phyloP scores from a whole-genome alignment of 2,888 invertebrate species.

The Pterobdella sp. region DNA sequence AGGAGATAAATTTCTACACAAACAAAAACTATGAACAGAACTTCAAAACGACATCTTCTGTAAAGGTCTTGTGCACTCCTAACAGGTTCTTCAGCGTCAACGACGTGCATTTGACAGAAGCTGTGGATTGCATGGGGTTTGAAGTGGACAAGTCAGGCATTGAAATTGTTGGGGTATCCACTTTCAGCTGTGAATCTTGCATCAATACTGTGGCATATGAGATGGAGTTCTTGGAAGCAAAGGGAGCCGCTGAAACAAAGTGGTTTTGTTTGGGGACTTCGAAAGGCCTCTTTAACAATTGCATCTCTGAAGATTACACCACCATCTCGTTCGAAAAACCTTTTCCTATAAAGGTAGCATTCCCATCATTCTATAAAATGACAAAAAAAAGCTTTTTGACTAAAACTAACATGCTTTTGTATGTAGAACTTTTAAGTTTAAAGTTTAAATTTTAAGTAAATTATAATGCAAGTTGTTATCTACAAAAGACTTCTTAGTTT shows the following conservation, averaged over 20 bases:
- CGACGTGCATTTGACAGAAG: no score
- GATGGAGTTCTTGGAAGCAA: constrained; percentile 64
- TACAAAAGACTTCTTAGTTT: no score
- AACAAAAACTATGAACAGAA: neutral
- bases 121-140: constrained; percentile 90
- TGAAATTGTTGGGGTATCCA: constrained; percentile 76
- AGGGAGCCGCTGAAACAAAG: constrained; percentile 44
- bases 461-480: no score
- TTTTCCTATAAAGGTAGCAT: no score
- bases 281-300: constrained; percentile 75
- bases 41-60: no score
- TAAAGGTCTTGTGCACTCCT: neutral
- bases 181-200: constrained; percentile 78
- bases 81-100: neutral
- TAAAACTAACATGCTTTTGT: no score
- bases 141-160: constrained; percentile 82
- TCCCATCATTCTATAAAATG: no score
- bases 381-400: no score
- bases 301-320: constrained; percentile 60
- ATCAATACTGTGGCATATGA: constrained; percentile 79
- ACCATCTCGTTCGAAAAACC: neutral
- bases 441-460: no score
- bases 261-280: constrained; percentile 81
- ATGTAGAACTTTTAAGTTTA: no score
- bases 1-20: neutral